Conservation (phyloP, 2,888 invertebrate genomes). For the Hypena proboscidalis region DNA sequence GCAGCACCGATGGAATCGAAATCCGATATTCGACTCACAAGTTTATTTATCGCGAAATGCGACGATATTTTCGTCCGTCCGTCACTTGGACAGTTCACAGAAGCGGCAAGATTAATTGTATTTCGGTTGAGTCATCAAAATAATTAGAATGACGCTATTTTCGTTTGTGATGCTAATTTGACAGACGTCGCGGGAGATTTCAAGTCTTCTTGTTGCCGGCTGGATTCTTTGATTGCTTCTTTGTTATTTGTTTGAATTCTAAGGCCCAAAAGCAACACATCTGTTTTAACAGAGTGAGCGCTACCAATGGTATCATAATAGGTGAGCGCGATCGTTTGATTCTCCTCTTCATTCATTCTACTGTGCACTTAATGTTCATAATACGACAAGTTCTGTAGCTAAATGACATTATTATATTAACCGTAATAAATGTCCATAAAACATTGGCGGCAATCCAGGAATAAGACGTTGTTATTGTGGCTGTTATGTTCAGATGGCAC, state of each 20-base stretch:
- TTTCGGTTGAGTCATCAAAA: constrained; percentile 85
- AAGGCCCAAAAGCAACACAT: constrained; percentile 44
- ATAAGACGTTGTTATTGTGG: constrained; percentile 65
- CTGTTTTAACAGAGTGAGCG: constrained; percentile 43
- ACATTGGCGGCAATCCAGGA: constrained; percentile 74
- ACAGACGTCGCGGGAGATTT: constrained; percentile 85
- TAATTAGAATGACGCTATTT: constrained; percentile 86
- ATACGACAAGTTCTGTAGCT: constrained; percentile 45
- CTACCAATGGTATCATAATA: constrained; percentile 37
- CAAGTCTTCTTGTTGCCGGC: constrained; percentile 71
- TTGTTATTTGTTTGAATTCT: constrained; percentile 63
- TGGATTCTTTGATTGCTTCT: constrained; percentile 75
- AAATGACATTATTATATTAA: constrained; percentile 55
- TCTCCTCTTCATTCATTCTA: constrained; percentile 10
- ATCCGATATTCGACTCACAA: constrained; percentile 79
- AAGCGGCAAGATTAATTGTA: constrained; percentile 85
- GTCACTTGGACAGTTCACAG: constrained; percentile 84
- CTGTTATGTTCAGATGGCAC: constrained; percentile 53
- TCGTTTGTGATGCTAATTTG: constrained; percentile 84
- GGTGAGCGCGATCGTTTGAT: constrained; percentile 27
- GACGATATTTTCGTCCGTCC: constrained; percentile 84
- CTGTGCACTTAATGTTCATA: constrained; percentile 24
- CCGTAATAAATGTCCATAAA: constrained; percentile 68
- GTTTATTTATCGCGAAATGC: constrained; percentile 84
- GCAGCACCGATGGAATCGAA: constrained; percentile 84